These are phyloP conservation scores for Gymnothorax javanicus DNA, from an alignment of 2,797 vertebrate genomes.

Conservation along the genomic window DNA sequence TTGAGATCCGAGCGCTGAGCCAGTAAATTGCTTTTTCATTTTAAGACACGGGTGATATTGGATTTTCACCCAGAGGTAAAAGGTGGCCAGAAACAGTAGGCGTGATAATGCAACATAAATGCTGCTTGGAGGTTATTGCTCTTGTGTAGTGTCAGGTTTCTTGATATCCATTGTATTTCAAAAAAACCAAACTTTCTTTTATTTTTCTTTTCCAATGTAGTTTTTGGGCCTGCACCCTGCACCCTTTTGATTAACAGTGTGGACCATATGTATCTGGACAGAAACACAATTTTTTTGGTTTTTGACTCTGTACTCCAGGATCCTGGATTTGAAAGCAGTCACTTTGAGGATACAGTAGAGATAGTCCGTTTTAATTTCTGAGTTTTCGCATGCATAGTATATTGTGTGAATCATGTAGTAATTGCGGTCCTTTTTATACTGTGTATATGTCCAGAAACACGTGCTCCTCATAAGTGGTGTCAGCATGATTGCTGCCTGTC, in stretches of 20 bases:
- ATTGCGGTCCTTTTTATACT: no score
- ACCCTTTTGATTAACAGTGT: not conserved
- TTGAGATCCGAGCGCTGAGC: not conserved
- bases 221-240: not conserved
- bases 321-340: no score
- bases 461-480: no score
- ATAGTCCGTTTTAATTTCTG: no score
- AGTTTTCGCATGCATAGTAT: no score
- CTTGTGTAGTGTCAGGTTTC: not conserved
- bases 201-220: not conserved
- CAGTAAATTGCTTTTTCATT: conserved; percentile 5
- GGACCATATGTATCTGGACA: no score
- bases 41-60: not conserved
- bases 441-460: no score
- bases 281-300: no score
- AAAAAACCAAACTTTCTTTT: not conserved
- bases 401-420: no score
- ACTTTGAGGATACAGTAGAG: no score
- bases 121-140: not conserved
- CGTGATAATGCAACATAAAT: not conserved
- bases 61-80: conserved; percentile 5
- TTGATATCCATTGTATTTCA: not conserved
- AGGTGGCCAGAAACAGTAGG: not conserved
- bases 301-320: no score
- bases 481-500: not conserved